These are phyloP conservation scores for Pteropus rufus DNA, from an alignment of 2,797 vertebrate species.

Conservation along the genomic window DNA sequence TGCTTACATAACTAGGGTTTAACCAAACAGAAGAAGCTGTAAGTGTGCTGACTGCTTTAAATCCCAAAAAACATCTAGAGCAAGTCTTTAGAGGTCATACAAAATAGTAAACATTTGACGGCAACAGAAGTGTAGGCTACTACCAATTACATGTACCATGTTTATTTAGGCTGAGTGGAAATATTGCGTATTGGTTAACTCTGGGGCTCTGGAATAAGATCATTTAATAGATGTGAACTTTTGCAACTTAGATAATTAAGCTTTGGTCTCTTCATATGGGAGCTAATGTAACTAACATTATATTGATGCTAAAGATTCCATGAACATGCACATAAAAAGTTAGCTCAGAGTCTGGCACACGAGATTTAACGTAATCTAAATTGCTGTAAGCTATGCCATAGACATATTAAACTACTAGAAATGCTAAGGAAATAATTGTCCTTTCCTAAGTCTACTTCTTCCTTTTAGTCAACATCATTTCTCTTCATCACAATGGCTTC, in stretches of 20 bases:
- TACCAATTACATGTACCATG: not conserved
- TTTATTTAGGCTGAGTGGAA: not conserved
- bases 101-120: not conserved
- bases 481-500: not conserved
- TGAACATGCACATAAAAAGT: not conserved
- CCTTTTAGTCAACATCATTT: not conserved
- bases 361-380: not conserved
- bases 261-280: not conserved
- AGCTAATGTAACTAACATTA: not conserved
- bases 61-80: not conserved
- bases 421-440: not conserved
- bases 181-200: not conserved
- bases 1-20: not conserved
- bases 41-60: not conserved
- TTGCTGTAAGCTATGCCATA: not conserved
- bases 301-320: not conserved
- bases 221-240: not conserved
- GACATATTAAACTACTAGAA: slow-evolving; percentile 3
- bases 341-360: not conserved
- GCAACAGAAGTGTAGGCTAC: not conserved
- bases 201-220: not conserved
- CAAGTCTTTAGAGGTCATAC: slow-evolving; percentile 5
- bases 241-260: not conserved
- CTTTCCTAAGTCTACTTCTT: not conserved
- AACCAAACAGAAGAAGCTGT: not conserved